Conservation (phyloP, 64 coral and sea anemone genomes). For the Pachyseris speciosa region DNA sequence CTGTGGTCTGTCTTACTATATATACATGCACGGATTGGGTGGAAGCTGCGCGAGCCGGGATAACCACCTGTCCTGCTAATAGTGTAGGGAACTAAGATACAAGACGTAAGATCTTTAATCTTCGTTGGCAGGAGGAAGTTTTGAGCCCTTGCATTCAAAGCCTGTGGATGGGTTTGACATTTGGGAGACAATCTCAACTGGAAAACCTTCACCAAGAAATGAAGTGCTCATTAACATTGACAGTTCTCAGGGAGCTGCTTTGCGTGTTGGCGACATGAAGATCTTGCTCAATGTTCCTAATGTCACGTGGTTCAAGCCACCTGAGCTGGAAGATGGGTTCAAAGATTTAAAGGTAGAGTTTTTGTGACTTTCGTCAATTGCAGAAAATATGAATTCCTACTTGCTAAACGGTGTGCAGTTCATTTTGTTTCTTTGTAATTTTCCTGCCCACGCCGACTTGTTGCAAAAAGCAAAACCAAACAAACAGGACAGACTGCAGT, state of each 20-base stretch:
- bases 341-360: neutral
- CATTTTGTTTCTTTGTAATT: neutral
- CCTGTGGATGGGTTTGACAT: conserved; percentile 53
- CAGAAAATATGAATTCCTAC: neutral
- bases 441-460: neutral
- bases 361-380: neutral
- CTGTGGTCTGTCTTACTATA: no score
- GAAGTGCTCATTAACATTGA: conserved; percentile 47
- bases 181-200: conserved; percentile 39
- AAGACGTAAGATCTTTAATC: neutral
- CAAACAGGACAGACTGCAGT: no score
- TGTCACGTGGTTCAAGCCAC: conserved; percentile 76
- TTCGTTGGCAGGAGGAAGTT: neutral
- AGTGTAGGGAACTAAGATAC: no score
- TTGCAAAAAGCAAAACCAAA: no score
- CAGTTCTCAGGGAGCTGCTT: conserved; percentile 30
- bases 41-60: no score
- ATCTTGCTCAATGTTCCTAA: conserved; percentile 67
- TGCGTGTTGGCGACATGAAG: conserved; percentile 75
- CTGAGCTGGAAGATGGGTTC: conserved; percentile 28
- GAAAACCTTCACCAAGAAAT: conserved; percentile 37
- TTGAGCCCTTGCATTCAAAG: neutral
- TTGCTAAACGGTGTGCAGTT: neutral
- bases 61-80: no score
- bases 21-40: no score